Base-by-base conservation (phyloP, 92 coral and sea anemone species). In the Ricordea florida region DNA sequence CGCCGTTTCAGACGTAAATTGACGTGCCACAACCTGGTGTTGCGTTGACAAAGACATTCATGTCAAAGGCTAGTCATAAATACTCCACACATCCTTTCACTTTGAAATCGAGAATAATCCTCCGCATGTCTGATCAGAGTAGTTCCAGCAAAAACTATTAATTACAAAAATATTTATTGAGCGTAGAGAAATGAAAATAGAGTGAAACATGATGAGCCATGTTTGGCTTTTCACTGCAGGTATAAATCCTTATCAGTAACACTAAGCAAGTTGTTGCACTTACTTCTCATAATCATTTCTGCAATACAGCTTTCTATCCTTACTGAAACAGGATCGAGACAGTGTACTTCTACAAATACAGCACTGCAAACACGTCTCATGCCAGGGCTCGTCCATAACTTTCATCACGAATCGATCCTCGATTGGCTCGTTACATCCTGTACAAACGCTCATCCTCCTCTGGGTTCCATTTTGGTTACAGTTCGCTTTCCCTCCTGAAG, bases 381-480 rank as follows among this genome's bases (percentile, higher is more conserved):
- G 99, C 99, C 99, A 96, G 6, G 99, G 92, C 34, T 96, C 99
- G 65, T 96, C 99, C 66, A 88, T 92, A 6, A 96, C 99, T 77
- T 96, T 96, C 99, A 96, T 96, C 52, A 96, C 93, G 63, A 96
- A 96, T 63, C 99, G 87, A 86, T 96, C 99, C 70, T 96, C 99
- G 17, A 96, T 96, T 26, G 99, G 96, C 51, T 96, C 97, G 76
- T 85, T 89, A 70, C 99, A 96, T 34, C 99, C 99, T 28, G 99
- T 92, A 43, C 99, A 96, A 38, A 96, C 83, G 50, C 86, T 92
- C 83, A 92, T 83, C 45, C 88, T 84, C 60, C 89, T 91, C 71
- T 85, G 85, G 43, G 89, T 82, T 53, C 97, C 97, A 69, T 91
- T 90, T 81, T 90, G 96, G 72, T 81, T 84, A 70, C 97, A 91